phyloP scores from a whole-genome alignment of 2,797 vertebrate species.

The Squalus acanthias region DNA sequence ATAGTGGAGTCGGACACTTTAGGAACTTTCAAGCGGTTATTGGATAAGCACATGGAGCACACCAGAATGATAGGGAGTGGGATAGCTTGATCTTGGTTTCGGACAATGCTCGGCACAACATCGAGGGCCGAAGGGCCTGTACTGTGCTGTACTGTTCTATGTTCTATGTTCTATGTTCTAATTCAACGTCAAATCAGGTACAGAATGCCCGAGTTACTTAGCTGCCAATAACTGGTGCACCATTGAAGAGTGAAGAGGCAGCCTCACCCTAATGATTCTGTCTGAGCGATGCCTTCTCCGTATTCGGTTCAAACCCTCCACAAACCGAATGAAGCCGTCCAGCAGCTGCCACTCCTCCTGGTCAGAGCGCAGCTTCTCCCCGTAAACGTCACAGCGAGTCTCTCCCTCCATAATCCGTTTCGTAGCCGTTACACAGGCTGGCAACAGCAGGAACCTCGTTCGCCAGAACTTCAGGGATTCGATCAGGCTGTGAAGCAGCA shows the following conservation, averaged over 20 bases:
- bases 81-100: too few relatives aligned
- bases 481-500: conserved; percentile 67
- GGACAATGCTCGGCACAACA: too few relatives aligned
- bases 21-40: too few relatives aligned
- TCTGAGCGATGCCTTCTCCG: conserved; percentile 88
- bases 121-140: too few relatives aligned
- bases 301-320: conserved; percentile 95
- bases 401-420: conserved; percentile 85
- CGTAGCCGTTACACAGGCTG: conserved; percentile 79
- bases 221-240: not conserved
- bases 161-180: too few relatives aligned
- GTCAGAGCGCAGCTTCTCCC: conserved; percentile 68
- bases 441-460: conserved; percentile 87
- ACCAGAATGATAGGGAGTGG: too few relatives aligned
- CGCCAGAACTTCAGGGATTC: conserved; percentile 98
- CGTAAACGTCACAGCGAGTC: conserved; percentile 84
- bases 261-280: conserved; percentile 81
- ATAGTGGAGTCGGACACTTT: too few relatives aligned
- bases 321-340: conserved; percentile 89
- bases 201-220: too few relatives aligned
- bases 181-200: too few relatives aligned
- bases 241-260: not conserved
- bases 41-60: too few relatives aligned
- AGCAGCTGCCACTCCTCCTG: conserved; percentile 84
- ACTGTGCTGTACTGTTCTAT: too few relatives aligned